Percentiles rank a stretch among this genome's conserved stretches.
phyloP scores from a whole-genome alignment of 2,888 invertebrate species.

The Rosalia funebris region DNA sequence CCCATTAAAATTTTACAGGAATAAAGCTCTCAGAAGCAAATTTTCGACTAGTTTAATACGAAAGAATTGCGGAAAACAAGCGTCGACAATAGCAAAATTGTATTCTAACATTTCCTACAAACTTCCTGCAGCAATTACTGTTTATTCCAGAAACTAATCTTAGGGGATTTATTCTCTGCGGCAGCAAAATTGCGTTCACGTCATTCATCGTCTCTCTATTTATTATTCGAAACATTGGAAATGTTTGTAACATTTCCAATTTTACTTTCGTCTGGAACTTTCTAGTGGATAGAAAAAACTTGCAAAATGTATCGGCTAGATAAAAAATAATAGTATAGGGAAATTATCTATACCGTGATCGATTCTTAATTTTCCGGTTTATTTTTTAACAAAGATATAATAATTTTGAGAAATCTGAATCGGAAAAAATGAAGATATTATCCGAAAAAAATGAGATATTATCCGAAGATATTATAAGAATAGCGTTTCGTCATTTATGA shows the following conservation, averaged over 20 bases:
- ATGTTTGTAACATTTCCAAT: background rate
- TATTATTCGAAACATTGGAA: constrained; percentile 37
- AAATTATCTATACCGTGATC: too few species aligned
- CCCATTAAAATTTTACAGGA: constrained; percentile 1
- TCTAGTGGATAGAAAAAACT: too few species aligned
- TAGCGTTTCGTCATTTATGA: too few species aligned
- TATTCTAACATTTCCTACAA: constrained; percentile 45
- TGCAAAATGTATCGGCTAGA: too few species aligned
- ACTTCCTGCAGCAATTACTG: constrained; percentile 45
- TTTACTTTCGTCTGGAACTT: constrained; percentile 13
- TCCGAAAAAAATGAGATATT: too few species aligned
- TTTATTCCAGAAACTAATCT: constrained; percentile 44
- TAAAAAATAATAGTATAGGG: too few species aligned
- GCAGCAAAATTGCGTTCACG: constrained; percentile 38
- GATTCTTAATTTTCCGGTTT: too few species aligned
- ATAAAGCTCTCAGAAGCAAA: constrained; percentile 3
- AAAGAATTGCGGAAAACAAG: constrained; percentile 39
- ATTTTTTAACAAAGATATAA: too few species aligned
- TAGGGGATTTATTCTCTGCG: constrained; percentile 40
- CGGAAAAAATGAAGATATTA: too few species aligned
- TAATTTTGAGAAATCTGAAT: too few species aligned
- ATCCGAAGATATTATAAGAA: too few species aligned
- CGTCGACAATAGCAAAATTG: constrained; percentile 42
- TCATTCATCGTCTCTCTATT: constrained; percentile 32
- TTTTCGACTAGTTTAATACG: constrained; percentile 20